Conservation (phyloP, 1,140 invertebrate genomes). For the Orius laevigatus region DNA sequence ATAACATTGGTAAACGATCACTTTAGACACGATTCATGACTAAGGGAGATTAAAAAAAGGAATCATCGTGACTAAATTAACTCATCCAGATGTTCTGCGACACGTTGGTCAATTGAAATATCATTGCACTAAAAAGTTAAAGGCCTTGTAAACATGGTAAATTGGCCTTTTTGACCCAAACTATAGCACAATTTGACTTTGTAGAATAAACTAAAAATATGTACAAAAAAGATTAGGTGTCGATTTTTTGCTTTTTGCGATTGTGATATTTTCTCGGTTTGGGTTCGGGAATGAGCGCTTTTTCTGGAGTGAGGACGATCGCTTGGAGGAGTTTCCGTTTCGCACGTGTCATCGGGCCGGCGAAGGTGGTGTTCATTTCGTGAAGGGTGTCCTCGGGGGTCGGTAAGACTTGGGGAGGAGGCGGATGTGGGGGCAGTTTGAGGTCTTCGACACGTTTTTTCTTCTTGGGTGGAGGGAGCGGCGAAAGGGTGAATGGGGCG, state of each 20-base stretch:
- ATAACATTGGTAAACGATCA: constrained; percentile 10
- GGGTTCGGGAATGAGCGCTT: not conserved
- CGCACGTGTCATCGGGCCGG: constrained; percentile 19
- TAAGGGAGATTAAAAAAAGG: not conserved
- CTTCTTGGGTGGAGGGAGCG: constrained; percentile 9
- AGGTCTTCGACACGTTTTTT: not conserved
- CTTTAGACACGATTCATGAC: not conserved
- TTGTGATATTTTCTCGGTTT: constrained; percentile 13
- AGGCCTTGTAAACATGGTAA: constrained; percentile 6
- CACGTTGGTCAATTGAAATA: not conserved
- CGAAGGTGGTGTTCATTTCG: constrained; percentile 8
- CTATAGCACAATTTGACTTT: not conserved
- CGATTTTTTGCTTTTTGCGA: constrained; percentile 6
- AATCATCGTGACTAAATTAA: constrained; percentile 7
- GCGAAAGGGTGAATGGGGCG: constrained; percentile 1
- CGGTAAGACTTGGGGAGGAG: not conserved
- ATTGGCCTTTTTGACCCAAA: not conserved
- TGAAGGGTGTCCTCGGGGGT: constrained; percentile 1
- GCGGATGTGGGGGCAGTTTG: not conserved
- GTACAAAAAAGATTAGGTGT: constrained; percentile 1
- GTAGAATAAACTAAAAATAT: not conserved
- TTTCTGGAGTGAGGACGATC: constrained; percentile 4
- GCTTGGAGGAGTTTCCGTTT: constrained; percentile 18
- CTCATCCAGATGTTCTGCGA: constrained; percentile 9
- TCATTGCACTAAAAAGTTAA: constrained; percentile 7